A percentile compares a stretch with the other conserved stretches of the same genome.
Evolutionary conservation across 2,113 vertebrate species (phyloP).

Genomic region (Tretioscincus oriximinensis): DNA sequence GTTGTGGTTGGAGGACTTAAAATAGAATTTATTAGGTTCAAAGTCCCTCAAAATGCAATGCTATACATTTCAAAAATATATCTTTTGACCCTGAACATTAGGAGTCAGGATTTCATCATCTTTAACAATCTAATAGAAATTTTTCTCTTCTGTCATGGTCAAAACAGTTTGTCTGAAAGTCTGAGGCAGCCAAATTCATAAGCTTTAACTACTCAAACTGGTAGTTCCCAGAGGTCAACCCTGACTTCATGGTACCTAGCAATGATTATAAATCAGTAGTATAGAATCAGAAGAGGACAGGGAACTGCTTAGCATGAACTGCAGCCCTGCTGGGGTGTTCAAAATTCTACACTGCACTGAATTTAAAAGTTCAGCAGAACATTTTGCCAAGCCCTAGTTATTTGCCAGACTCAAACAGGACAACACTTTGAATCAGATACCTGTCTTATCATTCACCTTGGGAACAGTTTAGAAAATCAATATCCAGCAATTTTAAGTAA

Average conservation of each 20-base stretch:
- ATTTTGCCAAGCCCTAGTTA: constrained; percentile 17
- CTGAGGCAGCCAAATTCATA: not conserved
- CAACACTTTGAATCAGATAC: constrained; percentile 2
- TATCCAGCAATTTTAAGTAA: not conserved
- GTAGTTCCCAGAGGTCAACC: not conserved
- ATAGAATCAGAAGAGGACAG: not conserved
- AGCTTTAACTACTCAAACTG: not conserved
- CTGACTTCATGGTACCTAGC: not conserved
- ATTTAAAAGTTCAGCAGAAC: not conserved
- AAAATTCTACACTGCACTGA: not conserved
- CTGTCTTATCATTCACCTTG: not conserved
- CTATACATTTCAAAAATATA: no score
- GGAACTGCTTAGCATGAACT: not conserved
- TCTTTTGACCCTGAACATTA: no score
- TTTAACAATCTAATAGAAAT: no score
- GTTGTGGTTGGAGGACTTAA: not conserved
- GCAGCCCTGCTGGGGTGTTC: not conserved
- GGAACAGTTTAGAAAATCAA: constrained; percentile 4
- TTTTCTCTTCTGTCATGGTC: not conserved
- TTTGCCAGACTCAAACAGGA: constrained; percentile 1
- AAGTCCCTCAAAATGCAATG: no score
- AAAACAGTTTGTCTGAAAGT: not conserved
- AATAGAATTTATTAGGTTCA: no score
- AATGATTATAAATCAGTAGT: not conserved
- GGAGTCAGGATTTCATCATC: no score